A percentile compares a stretch with the other conserved stretches of the same genome.
Conservation (phyloP, 2,888 invertebrate species). For the Ecliptopera silaceata region DNA sequence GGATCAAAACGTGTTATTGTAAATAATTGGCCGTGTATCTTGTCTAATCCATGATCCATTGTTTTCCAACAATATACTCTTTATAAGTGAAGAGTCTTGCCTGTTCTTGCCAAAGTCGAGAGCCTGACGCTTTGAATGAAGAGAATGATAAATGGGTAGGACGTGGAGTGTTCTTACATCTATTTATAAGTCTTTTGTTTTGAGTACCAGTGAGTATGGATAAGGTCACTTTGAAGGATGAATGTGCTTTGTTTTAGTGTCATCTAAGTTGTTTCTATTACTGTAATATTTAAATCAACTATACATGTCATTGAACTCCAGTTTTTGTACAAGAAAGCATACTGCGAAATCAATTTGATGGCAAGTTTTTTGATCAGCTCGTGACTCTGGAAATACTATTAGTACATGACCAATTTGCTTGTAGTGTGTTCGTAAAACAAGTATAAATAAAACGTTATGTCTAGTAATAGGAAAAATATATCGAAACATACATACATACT, state of each 20-base stretch:
- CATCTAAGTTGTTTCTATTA: constrained; percentile 8
- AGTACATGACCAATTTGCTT: no score
- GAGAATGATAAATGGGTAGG: constrained; percentile 62
- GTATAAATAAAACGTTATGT: no score
- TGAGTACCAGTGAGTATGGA: constrained; percentile 43
- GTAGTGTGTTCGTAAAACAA: no score
- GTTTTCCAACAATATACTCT: constrained; percentile 75
- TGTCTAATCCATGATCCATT: constrained; percentile 65
- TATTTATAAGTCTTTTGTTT: constrained; percentile 57
- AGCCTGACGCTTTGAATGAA: constrained; percentile 43
- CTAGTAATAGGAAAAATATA: no score
- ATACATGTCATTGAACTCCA: neutral
- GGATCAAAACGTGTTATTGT: constrained; percentile 7
- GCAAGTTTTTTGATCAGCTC: no score
- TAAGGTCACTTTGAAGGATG: constrained; percentile 37
- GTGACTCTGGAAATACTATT: no score
- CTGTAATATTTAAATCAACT: neutral
- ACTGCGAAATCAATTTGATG: no score
- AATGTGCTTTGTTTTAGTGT: constrained; percentile 15
- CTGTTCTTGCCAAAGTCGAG: constrained; percentile 49
- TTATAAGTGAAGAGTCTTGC: constrained; percentile 64
- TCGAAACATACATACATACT: no score
- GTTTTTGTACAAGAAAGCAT: neutral
- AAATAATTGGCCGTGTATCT: constrained; percentile 13
- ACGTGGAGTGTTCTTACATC: constrained; percentile 55